Percentiles rank a stretch among this genome's conserved stretches.
These are phyloP conservation scores for Odontamblyopus lacepedii DNA, from an alignment of 2,797 vertebrate species.

Conservation along the genomic window DNA sequence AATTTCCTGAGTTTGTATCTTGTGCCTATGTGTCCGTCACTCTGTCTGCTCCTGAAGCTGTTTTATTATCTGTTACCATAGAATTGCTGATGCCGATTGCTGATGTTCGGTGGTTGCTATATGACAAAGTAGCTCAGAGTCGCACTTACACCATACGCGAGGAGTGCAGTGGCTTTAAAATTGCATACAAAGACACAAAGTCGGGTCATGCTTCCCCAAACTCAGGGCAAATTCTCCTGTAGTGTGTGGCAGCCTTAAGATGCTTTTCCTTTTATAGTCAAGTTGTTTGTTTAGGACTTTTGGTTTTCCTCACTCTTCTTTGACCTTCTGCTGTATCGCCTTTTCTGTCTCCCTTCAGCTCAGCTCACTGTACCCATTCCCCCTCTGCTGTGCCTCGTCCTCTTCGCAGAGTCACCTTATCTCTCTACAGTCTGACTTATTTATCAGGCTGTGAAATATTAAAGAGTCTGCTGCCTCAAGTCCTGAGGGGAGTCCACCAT, in stretches of 20 bases:
- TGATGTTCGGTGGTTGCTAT: too few relatives aligned
- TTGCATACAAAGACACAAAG: too few relatives aligned
- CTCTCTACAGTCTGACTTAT: conserved; percentile 73
- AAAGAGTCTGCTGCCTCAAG: conserved; percentile 65
- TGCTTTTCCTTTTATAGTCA: conserved; percentile 19
- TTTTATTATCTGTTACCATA: too few relatives aligned
- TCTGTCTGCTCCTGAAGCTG: too few relatives aligned
- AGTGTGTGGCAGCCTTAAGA: background rate
- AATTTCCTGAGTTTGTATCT: too few relatives aligned
- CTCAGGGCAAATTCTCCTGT: too few relatives aligned
- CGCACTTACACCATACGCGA: too few relatives aligned
- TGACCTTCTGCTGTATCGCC: conserved; percentile 52
- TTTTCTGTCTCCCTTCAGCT: conserved; percentile 9
- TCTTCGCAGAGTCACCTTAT: conserved; percentile 68
- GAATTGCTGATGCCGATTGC: too few relatives aligned
- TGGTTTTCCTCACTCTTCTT: conserved; percentile 28
- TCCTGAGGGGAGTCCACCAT: conserved; percentile 55
- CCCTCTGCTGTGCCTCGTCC: conserved; percentile 19
- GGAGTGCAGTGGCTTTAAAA: too few relatives aligned
- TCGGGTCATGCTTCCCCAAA: too few relatives aligned
- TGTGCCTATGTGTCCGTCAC: too few relatives aligned
- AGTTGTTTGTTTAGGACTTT: conserved; percentile 3
- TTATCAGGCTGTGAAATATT: conserved; percentile 77
- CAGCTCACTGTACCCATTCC: conserved; percentile 34
- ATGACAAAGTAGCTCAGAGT: too few relatives aligned